These are phyloP conservation scores for Pinna nobilis DNA, from an alignment of 1,140 invertebrate genomes.

Conservation along the genomic window DNA sequence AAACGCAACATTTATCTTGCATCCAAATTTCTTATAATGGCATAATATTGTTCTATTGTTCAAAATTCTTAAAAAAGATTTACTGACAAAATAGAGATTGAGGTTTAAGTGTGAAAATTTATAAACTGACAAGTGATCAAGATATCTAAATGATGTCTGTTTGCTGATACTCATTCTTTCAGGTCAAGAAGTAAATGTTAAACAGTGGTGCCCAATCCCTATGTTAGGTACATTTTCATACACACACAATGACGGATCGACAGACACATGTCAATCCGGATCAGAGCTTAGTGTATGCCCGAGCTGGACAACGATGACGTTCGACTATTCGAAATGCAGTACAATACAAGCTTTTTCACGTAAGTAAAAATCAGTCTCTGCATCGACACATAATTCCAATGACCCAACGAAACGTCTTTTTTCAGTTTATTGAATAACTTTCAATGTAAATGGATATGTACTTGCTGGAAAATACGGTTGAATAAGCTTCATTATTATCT, in stretches of 20 bases:
- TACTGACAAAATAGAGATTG: no score
- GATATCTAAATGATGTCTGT: no score
- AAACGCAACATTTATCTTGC: no score
- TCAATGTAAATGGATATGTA: neutral
- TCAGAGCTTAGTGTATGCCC: conserved; percentile 18
- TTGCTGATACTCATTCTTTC: no score
- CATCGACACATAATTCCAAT: neutral
- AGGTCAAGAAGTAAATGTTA: conserved; percentile 1
- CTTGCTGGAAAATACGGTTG: neutral
- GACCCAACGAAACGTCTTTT: neutral
- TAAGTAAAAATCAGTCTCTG: neutral
- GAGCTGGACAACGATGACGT: conserved; percentile 23
- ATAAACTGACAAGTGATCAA: no score
- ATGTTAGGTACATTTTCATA: conserved; percentile 35
- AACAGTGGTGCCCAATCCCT: conserved; percentile 9
- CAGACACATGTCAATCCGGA: neutral
- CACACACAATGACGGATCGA: conserved; percentile 18
- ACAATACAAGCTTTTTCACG: conserved; percentile 31
- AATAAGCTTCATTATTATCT: neutral
- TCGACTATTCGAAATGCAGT: conserved; percentile 29
- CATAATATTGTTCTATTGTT: no score
- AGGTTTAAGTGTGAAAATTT: no score
- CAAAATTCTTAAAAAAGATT: no score
- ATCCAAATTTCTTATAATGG: no score
- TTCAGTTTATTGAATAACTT: neutral